Conservation (phyloP, 1,140 invertebrate genomes). For the Camponotus floridanus region DNA sequence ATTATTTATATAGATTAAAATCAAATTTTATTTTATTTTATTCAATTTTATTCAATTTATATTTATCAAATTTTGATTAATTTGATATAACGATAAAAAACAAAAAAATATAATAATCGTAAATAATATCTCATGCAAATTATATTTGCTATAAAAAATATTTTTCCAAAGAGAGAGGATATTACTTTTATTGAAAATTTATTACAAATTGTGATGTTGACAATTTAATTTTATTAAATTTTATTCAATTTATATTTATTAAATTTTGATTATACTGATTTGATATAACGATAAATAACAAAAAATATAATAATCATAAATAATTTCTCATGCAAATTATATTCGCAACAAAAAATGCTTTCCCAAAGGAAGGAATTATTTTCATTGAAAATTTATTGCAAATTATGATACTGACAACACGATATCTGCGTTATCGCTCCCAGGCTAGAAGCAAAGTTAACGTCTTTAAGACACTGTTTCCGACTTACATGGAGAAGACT, state of each 20-base stretch:
- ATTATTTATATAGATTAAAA: background rate
- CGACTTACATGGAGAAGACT: conserved; percentile 73
- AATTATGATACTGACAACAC: background rate
- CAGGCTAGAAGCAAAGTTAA: conserved; percentile 81
- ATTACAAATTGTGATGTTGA: background rate
- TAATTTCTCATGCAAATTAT: background rate
- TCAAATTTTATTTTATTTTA: background rate
- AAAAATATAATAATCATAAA: background rate
- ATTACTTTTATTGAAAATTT: background rate
- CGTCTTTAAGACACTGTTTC: conserved; percentile 77
- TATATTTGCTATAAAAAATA: background rate
- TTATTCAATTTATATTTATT: too few species aligned
- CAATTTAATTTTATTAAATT: too few species aligned
- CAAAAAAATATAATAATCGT: background rate
- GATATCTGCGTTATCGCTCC: background rate
- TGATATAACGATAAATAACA: background rate
- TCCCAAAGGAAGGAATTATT: background rate
- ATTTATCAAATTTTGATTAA: too few species aligned
- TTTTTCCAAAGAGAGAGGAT: background rate
- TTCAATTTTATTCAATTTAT: too few species aligned
- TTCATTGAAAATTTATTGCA: background rate
- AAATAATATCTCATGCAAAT: background rate
- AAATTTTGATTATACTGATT: too few species aligned
- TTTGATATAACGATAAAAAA: background rate
- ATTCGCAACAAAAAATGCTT: background rate